These are phyloP conservation scores for Bradypus variegatus DNA, from an alignment of 2,797 vertebrate genomes.

Conservation along the genomic window DNA sequence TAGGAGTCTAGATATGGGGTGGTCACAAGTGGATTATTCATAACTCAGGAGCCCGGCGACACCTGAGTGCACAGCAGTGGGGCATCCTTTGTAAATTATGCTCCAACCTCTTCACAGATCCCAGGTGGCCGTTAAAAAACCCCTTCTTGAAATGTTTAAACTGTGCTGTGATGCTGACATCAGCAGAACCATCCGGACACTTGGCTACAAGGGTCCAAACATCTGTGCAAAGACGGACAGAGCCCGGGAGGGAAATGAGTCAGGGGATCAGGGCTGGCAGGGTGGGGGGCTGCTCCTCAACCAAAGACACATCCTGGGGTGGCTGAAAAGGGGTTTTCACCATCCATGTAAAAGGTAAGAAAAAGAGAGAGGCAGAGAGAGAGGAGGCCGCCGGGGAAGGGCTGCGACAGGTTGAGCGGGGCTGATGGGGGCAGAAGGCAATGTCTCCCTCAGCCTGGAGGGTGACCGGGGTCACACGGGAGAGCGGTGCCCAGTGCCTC, in stretches of 20 bases:
- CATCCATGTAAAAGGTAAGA: not conserved
- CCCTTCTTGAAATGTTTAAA: not conserved
- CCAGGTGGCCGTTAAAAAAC: not conserved
- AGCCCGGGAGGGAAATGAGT: not conserved
- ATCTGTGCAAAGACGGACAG: rapidly evolving
- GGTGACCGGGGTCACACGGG: not conserved
- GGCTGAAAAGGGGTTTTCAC: not conserved
- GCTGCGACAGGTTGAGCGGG: not conserved
- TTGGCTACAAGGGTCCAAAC: not conserved
- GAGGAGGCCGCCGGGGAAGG: rapidly evolving
- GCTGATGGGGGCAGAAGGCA: not conserved
- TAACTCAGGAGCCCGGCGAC: rapidly evolving
- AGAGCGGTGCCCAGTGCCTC: rapidly evolving
- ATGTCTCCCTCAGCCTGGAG: not conserved
- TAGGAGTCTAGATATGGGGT: not conserved
- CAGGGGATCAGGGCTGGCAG: too few species aligned
- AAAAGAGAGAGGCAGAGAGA: not conserved
- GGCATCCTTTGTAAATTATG: not conserved
- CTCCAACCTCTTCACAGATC: not conserved
- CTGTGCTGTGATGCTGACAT: rapidly evolving
- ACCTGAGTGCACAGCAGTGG: not conserved
- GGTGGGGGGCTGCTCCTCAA: not conserved
- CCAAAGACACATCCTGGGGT: not conserved
- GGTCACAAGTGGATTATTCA: rapidly evolving
- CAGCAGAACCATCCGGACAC: rapidly evolving